Conservation (phyloP, 2,113 vertebrate genomes). For the Nettapus auritus region DNA sequence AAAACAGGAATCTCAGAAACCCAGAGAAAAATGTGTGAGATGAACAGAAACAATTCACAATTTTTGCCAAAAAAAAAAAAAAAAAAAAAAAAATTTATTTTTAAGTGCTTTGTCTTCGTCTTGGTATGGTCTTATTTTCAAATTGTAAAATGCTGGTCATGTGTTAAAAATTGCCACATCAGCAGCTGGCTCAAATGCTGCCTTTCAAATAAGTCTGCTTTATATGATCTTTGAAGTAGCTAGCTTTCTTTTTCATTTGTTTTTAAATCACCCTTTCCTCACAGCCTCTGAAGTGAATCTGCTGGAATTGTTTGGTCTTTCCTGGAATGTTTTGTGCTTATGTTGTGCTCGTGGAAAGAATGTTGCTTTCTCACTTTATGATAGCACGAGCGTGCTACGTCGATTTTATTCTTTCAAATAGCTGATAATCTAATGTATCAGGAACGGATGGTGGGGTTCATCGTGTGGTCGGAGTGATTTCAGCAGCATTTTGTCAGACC, state of each 20-base stretch:
- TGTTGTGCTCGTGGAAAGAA: not conserved
- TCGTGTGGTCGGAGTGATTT: fast-evolving
- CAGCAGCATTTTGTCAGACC: not conserved
- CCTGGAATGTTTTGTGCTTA: not conserved
- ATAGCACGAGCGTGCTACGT: not conserved
- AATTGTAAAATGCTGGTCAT: not conserved
- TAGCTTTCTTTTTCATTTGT: not conserved
- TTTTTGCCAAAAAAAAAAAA: not conserved
- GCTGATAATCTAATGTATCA: not conserved
- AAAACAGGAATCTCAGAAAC: not conserved
- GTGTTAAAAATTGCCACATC: not conserved
- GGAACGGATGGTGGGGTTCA: not conserved
- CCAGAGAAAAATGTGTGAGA: not conserved
- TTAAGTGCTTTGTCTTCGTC: not conserved
- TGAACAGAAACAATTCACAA: not conserved
- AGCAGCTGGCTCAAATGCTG: not conserved
- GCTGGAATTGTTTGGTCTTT: not conserved
- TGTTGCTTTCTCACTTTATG: not conserved
- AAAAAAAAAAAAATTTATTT: not conserved
- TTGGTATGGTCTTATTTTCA: not conserved
- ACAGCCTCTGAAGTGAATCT: not conserved
- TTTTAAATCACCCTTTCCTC: not conserved
- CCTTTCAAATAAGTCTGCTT: not conserved
- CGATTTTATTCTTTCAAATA: not conserved
- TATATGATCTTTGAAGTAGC: not conserved